Evolutionary conservation across 92 coral and sea anemone species (phyloP), one percentile per base, ranked within the genome.

Genomic region (Epizoanthus scotinus): DNA sequence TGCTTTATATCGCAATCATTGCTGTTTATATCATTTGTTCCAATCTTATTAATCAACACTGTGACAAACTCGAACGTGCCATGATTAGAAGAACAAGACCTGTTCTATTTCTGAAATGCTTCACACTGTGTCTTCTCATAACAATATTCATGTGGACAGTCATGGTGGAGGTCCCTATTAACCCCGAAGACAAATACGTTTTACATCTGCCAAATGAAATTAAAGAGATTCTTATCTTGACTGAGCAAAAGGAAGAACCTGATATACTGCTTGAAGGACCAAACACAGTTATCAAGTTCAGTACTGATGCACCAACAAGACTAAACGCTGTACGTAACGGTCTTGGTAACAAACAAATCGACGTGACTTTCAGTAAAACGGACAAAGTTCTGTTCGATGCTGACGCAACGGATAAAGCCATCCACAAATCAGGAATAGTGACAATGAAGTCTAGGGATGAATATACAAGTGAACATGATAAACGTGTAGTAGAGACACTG

Each of bases 81-180:
- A 24, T 58, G 44, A 21, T 14, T 14, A 21, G 7, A 15, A 36
- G 20, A 58, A 60, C 63, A 67, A 75, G 61, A 24, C 68, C 4
- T 21, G 0, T 58, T 8, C 21, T 44, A 5, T 59, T 55, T 60
- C 44, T 40, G 49, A 75, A 60, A 3, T 57, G 38, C 63, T 36
- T 59, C 21, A 55, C 18, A 19, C 2, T 14, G 36, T 58, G 56
- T 54, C 40, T 75, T 21, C 17, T 75, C 20, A 17, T 20, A 5
- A 18, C 81, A 60, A 36, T 19, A 2, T 28, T 19, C 2, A 21
- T 44, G 57, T 75, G 81, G 81, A 42, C 22, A 58, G 34, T 75
- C 18, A 31, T 75, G 9, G 66, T 20, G 7, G 40, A 31, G 44
- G 25, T 24, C 24, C 49, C 81, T 21, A 20, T 6, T 21, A 19